A percentile compares a stretch with the other conserved stretches of the same genome.
These are phyloP conservation scores for Gorsachius goisagi DNA, from an alignment of 2,113 vertebrate species.

Conservation along the genomic window DNA sequence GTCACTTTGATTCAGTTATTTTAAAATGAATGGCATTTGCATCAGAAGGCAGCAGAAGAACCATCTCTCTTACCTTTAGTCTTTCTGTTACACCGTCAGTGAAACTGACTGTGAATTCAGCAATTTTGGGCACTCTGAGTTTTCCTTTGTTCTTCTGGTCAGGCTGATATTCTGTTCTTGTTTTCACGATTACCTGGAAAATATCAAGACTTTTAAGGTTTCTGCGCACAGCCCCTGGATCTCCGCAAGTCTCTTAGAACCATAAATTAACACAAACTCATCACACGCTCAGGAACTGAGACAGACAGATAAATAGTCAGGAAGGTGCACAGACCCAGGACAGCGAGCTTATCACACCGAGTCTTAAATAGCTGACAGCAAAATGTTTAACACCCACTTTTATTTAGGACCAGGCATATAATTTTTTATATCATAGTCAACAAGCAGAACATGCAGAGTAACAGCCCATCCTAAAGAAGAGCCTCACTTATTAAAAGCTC, in stretches of 20 bases:
- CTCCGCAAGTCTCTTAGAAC: background rate
- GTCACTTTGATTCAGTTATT: slow-evolving; percentile 27
- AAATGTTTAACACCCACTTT: background rate
- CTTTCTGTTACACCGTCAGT: slow-evolving; percentile 87
- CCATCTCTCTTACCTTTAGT: slow-evolving; percentile 81
- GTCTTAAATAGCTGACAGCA: background rate
- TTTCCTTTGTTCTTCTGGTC: slow-evolving; percentile 95
- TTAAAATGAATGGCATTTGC: slow-evolving; percentile 2
- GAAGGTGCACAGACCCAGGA: background rate
- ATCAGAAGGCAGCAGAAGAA: slow-evolving; percentile 18
- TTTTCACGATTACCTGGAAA: slow-evolving; percentile 96
- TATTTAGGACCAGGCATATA: background rate
- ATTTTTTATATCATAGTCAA: background rate
- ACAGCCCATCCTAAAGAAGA: background rate
- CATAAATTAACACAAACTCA: background rate
- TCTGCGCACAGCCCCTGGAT: background rate
- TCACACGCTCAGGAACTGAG: background rate
- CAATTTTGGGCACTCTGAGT: slow-evolving; percentile 96
- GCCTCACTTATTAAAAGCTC: background rate
- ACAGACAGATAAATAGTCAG: background rate
- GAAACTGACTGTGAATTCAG: slow-evolving; percentile 98
- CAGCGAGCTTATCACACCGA: background rate
- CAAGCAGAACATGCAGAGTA: background rate
- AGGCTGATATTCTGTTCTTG: slow-evolving; percentile 93
- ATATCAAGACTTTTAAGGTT: background rate